Evolutionary conservation across 2,113 vertebrate species (phyloP).

Genomic region (Pseudorectes ferrugineus): DNA sequence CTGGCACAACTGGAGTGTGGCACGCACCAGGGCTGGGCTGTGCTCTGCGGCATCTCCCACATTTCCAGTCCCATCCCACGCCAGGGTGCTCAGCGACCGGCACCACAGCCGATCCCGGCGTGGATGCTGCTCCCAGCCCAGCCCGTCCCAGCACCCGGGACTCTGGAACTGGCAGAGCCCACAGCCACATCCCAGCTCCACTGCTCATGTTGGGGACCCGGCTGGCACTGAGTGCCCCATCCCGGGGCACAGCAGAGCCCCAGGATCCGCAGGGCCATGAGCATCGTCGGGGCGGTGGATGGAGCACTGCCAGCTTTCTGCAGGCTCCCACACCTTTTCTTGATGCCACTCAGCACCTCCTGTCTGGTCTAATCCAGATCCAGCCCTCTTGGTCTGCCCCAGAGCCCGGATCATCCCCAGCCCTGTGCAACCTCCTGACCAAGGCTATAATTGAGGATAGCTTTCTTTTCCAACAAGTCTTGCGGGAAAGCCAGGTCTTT

Average conservation of each 20-base stretch:
- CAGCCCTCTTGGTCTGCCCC: not conserved
- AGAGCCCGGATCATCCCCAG: not conserved
- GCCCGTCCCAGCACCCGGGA: not conserved
- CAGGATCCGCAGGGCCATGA: accelerated
- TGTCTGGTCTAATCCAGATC: not conserved
- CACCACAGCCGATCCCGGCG: accelerated
- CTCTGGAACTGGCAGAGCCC: not conserved
- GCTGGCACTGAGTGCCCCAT: not conserved
- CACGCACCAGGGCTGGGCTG: not conserved
- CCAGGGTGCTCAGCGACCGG: accelerated
- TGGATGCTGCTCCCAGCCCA: accelerated
- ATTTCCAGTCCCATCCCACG: accelerated
- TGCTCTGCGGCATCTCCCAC: accelerated
- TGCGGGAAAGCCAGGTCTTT: not conserved
- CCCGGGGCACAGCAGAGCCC: not conserved
- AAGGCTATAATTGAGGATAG: not conserved
- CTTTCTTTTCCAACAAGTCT: not conserved
- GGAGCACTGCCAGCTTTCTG: not conserved
- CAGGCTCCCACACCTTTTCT: not conserved
- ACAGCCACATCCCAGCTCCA: not conserved
- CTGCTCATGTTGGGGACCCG: accelerated
- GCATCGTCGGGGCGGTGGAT: accelerated
- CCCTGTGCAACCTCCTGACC: accelerated
- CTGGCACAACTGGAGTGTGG: accelerated
- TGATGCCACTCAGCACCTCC: not conserved